phyloP scores from a whole-genome alignment of 2,888 invertebrate genomes.

The Drosophila limbata region DNA sequence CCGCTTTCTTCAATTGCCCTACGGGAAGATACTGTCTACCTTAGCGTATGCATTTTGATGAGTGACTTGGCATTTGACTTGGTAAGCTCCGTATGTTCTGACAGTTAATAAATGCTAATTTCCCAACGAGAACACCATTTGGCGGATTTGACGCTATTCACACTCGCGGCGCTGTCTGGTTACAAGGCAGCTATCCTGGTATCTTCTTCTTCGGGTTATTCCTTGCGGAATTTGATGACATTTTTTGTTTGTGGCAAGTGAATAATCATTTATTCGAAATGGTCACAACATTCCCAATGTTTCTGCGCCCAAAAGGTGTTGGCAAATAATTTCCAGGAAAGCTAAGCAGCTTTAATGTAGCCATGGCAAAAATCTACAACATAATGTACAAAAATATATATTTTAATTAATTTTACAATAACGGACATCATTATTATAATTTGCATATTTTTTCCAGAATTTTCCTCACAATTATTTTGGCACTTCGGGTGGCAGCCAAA shows the following conservation, averaged over 20 bases:
- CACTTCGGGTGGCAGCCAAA: constrained; percentile 51
- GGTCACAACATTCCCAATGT: neutral
- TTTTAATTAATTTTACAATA: constrained; percentile 69
- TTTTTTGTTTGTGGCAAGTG: constrained; percentile 14
- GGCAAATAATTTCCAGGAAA: constrained; percentile 4
- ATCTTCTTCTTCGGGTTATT: constrained; percentile 13
- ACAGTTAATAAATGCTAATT: constrained; percentile 60
- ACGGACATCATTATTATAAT: constrained; percentile 67
- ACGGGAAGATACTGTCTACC: constrained; percentile 16
- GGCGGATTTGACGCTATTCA: constrained; percentile 5
- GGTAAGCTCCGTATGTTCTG: constrained; percentile 31
- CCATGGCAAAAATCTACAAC: constrained; percentile 29
- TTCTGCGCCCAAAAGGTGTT: neutral
- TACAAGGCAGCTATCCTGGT: neutral
- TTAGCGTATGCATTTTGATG: constrained; percentile 29
- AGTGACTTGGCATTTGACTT: constrained; percentile 49
- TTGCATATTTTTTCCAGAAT: constrained; percentile 39
- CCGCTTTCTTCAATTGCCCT: constrained; percentile 14
- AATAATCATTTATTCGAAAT: constrained; percentile 19
- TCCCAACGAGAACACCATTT: constrained; percentile 15
- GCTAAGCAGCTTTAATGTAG: constrained; percentile 21
- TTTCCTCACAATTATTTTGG: constrained; percentile 59
- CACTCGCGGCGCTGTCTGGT: constrained; percentile 22
- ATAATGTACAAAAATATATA: constrained; percentile 40
- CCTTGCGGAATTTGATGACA: neutral